Evolutionary conservation across 2,888 invertebrate genomes (phyloP).

Genomic region (Patella caerulea): DNA sequence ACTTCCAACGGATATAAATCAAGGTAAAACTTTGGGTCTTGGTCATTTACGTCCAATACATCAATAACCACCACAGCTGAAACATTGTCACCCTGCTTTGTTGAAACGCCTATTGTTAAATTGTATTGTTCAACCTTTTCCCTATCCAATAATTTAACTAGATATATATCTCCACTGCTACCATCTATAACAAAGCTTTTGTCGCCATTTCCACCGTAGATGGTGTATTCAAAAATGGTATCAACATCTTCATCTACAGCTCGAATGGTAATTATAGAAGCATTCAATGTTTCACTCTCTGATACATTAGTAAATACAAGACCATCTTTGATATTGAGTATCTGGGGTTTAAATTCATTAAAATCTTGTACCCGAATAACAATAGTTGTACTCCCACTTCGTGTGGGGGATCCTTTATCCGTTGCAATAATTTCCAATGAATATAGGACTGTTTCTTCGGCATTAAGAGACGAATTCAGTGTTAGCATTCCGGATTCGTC

Average conservation of each 20-base stretch:
- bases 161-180: slow-evolving; percentile 78
- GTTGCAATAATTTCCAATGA: slow-evolving; percentile 39
- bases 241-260: slow-evolving; percentile 39
- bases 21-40: slow-evolving; percentile 81
- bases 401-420: slow-evolving; percentile 45
- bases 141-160: slow-evolving; percentile 85
- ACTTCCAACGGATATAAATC: slow-evolving; percentile 78
- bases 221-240: slow-evolving; percentile 35
- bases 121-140: slow-evolving; percentile 74
- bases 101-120: slow-evolving; percentile 38
- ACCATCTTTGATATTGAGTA: not conserved
- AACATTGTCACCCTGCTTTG: slow-evolving; percentile 34
- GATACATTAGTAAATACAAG: not conserved
- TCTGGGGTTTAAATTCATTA: not conserved
- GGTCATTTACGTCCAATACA: slow-evolving; percentile 88
- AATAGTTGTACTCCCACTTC: slow-evolving; percentile 41
- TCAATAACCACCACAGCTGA: slow-evolving; percentile 74
- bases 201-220: slow-evolving; percentile 34
- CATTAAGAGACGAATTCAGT: slow-evolving; percentile 30
- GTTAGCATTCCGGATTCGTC: slow-evolving; percentile 40
- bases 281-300: not conserved
- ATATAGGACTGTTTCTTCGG: slow-evolving; percentile 26
- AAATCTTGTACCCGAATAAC: slow-evolving; percentile 33
- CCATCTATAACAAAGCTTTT: slow-evolving; percentile 37
- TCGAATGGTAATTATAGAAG: not conserved